Evolutionary conservation across 2,888 invertebrate species (phyloP).

Genomic region (Punctoribates punctum): DNA sequence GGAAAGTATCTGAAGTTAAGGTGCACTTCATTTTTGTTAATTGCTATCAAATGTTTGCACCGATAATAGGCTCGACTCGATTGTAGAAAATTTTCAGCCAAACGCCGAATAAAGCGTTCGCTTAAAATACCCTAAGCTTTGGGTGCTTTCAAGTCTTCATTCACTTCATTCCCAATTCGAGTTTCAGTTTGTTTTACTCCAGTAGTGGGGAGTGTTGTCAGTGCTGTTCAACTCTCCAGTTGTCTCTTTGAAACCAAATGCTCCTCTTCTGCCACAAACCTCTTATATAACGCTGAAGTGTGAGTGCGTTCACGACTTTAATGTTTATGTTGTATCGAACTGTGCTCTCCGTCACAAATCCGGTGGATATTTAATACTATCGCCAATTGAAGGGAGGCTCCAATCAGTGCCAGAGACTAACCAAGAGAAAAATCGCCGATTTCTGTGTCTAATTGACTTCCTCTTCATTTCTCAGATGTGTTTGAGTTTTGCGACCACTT

Average conservation of each 20-base stretch:
- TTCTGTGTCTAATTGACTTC: slow-evolving; percentile 15
- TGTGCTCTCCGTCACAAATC: background rate
- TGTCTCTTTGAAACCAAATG: background rate
- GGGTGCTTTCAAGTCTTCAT: background rate
- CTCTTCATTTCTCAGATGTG: background rate
- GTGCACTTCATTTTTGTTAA: slow-evolving; percentile 4
- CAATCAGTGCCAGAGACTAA: background rate
- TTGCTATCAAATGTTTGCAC: slow-evolving; percentile 11
- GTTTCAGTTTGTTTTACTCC: slow-evolving; percentile 2
- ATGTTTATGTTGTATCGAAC: slow-evolving; percentile 30
- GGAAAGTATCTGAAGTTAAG: background rate
- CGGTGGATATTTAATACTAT: slow-evolving; percentile 3
- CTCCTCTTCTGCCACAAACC: background rate
- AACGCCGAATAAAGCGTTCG: background rate
- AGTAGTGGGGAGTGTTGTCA: slow-evolving; percentile 18
- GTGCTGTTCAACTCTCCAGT: slow-evolving; percentile 13
- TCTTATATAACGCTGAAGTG: slow-evolving; percentile 7
- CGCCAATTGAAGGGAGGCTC: background rate
- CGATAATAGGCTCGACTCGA: background rate
- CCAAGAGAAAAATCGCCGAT: slow-evolving; percentile 1
- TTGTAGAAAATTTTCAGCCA: background rate
- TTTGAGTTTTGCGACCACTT: background rate
- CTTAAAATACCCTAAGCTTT: slow-evolving; percentile 16
- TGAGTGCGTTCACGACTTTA: background rate
- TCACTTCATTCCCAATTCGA: background rate